Percentiles rank a stretch among this genome's conserved stretches.
Evolutionary conservation across 2,113 vertebrate genomes (phyloP).

Genomic region (Pholis gunnellus): DNA sequence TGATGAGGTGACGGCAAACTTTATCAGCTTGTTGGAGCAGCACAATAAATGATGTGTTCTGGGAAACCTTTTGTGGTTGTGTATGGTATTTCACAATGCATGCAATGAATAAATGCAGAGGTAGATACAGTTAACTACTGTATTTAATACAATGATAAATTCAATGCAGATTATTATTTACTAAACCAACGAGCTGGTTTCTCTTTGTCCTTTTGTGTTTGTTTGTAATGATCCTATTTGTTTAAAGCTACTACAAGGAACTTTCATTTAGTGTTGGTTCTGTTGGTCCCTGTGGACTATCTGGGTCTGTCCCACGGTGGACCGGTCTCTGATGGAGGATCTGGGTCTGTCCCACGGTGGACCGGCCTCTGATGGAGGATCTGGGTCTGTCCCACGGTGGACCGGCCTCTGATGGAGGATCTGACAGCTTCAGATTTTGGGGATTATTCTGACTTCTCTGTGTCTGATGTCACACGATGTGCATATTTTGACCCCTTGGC

Average conservation of each 20-base stretch:
- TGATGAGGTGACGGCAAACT: neutral
- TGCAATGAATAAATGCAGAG: neutral
- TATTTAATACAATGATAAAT: neutral
- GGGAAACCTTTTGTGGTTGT: neutral
- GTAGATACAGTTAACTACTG: neutral
- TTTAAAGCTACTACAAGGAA: neutral
- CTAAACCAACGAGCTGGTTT: neutral
- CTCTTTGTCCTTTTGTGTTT: neutral
- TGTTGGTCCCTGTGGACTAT: too few relatives aligned
- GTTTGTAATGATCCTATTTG: neutral
- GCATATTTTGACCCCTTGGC: neutral
- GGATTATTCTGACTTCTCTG: neutral
- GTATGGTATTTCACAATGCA: too few relatives aligned
- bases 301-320: too few relatives aligned
- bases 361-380: too few relatives aligned
- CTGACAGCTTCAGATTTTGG: neutral
- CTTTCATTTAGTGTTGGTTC: too few relatives aligned
- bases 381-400: too few relatives aligned
- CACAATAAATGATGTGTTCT: neutral
- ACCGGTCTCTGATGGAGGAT: too few relatives aligned
- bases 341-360: too few relatives aligned
- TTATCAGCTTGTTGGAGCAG: conserved; percentile 2
- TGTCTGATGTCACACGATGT: neutral
- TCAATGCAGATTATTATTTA: neutral
- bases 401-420: too few relatives aligned